phyloP scores from a whole-genome alignment of 2,113 vertebrate genomes.

The Helogale parvula region DNA sequence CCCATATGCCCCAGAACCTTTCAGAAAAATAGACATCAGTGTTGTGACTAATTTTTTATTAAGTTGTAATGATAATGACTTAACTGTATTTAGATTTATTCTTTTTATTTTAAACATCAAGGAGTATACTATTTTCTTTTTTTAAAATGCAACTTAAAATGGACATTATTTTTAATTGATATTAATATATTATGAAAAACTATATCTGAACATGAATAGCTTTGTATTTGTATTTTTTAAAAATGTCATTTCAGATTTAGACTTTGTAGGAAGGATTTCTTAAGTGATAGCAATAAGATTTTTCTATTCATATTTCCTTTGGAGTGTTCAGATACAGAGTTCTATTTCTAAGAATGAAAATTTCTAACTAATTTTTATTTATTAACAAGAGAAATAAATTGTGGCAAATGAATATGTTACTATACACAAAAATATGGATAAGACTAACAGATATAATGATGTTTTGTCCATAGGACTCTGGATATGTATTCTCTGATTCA shows the following conservation, averaged over 20 bases:
- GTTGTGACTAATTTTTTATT: not conserved
- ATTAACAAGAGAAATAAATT: not conserved
- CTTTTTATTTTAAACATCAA: not conserved
- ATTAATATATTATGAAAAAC: not conserved
- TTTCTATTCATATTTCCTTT: not conserved
- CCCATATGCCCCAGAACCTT: not conserved
- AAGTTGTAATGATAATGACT: not conserved
- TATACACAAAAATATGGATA: not conserved
- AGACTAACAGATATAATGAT: not conserved
- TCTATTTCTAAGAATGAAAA: not conserved
- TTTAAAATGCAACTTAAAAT: not conserved
- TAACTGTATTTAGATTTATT: not conserved
- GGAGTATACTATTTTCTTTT: not conserved
- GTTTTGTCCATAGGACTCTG: not conserved
- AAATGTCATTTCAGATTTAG: not conserved
- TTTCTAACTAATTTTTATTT: not conserved
- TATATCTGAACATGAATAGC: not conserved
- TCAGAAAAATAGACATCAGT: not conserved
- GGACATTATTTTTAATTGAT: not conserved
- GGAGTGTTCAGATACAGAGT: not conserved
- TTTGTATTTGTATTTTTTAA: not conserved
- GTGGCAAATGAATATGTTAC: not conserved
- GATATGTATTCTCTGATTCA: not conserved
- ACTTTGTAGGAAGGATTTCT: not conserved
- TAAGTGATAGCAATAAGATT: not conserved